phyloP scores from a whole-genome alignment of 2,888 invertebrate species.

The Aricia artaxerxes region DNA sequence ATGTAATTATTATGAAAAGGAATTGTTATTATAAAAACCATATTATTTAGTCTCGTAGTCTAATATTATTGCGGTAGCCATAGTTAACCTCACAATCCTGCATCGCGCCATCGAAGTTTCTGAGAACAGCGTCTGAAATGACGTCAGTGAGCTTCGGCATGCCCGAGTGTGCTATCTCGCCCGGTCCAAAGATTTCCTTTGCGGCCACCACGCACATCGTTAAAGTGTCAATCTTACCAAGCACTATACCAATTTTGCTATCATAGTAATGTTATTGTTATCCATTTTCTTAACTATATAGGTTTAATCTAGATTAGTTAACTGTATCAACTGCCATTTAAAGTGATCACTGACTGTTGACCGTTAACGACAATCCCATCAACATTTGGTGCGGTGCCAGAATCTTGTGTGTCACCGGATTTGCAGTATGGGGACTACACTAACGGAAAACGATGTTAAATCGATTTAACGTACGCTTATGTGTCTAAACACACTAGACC shows the following conservation, averaged over 20 bases:
- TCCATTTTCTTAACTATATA: not conserved
- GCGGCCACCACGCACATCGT: too few species aligned
- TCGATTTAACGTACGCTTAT: not conserved
- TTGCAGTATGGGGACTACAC: not conserved
- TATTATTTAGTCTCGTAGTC: too few species aligned
- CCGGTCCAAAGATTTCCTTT: too few species aligned
- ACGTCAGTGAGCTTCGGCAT: too few species aligned
- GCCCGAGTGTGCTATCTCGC: too few species aligned
- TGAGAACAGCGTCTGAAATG: too few species aligned
- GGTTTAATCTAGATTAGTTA: not conserved
- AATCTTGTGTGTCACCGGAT: not conserved
- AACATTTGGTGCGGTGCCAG: constrained; percentile 17
- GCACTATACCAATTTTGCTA: not conserved
- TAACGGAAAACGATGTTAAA: not conserved
- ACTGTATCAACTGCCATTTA: constrained; percentile 3
- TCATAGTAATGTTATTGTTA: not conserved
- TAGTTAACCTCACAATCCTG: too few species aligned
- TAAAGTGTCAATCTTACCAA: not conserved
- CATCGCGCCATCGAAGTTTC: too few species aligned
- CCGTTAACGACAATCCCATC: constrained; percentile 5
- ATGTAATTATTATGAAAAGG: too few species aligned
- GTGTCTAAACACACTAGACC: too few species aligned
- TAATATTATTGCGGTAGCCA: too few species aligned
- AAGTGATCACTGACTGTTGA: constrained; percentile 7
- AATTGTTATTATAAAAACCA: too few species aligned